phyloP scores from a whole-genome alignment of 2,888 invertebrate genomes.

The Meganola albula region DNA sequence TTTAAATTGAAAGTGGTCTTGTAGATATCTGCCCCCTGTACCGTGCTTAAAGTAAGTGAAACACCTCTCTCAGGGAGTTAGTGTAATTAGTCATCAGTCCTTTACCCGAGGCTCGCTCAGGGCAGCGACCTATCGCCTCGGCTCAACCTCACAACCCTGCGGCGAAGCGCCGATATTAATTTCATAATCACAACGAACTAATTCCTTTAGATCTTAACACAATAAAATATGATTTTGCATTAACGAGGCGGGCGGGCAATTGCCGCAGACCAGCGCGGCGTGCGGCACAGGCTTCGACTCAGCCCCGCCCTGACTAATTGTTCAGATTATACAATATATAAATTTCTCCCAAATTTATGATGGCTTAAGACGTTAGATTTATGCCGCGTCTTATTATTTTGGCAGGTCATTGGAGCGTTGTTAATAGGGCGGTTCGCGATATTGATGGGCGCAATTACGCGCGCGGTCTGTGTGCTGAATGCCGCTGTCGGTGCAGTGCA shows the following conservation, averaged over 20 bases:
- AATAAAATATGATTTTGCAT: constrained; percentile 44
- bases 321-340: constrained; percentile 58
- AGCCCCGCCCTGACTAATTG: constrained; percentile 49
- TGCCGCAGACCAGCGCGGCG: constrained; percentile 30
- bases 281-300: constrained; percentile 39
- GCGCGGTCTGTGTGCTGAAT: no score
- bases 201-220: constrained; percentile 22
- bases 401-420: constrained; percentile 52
- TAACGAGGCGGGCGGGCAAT: constrained; percentile 26
- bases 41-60: no score
- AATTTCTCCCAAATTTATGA: constrained; percentile 50
- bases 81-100: no score
- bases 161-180: constrained; percentile 22
- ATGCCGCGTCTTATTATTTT: constrained; percentile 63
- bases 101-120: no score
- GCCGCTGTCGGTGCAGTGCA: no score
- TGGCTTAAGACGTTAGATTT: constrained; percentile 47
- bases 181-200: constrained; percentile 28
- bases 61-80: no score
- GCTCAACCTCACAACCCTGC: constrained; percentile 6
- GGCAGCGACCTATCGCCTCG: not conserved
- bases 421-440: constrained; percentile 27
- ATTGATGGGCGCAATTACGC: constrained; percentile 12
- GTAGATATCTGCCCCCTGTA: no score
- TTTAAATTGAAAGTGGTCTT: no score